These are phyloP conservation scores for Kryptolebias ocellatus DNA, from an alignment of 2,797 vertebrate species.

Conservation along the genomic window DNA sequence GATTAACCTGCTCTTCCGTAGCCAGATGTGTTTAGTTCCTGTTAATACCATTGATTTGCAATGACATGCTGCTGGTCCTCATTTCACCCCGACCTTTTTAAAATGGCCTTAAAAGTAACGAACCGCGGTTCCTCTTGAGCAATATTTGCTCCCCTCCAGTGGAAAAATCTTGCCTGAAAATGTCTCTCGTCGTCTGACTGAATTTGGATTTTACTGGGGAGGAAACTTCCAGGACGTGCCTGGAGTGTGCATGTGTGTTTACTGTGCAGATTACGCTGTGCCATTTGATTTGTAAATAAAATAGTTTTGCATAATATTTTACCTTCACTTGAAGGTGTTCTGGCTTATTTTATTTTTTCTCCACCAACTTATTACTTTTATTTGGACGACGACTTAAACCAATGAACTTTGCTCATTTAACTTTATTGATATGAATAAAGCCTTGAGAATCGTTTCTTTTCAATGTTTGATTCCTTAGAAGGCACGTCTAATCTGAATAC, in stretches of 20 bases:
- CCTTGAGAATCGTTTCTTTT: too few relatives aligned
- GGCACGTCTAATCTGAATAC: too few relatives aligned
- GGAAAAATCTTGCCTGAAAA: slow-evolving; percentile 83
- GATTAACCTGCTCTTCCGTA: slow-evolving; percentile 65
- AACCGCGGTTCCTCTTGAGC: slow-evolving; percentile 88
- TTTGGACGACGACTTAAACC: background rate
- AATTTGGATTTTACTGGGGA: slow-evolving; percentile 79
- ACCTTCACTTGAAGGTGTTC: slow-evolving; percentile 16
- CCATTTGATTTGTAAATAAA: slow-evolving; percentile 99
- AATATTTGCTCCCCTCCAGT: slow-evolving; percentile 90
- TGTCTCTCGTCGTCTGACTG: slow-evolving; percentile 84
- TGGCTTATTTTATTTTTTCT: background rate
- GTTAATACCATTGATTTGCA: slow-evolving; percentile 81
- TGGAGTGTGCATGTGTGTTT: slow-evolving; percentile 90
- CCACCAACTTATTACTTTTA: background rate
- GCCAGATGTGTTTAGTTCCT: slow-evolving; percentile 79
- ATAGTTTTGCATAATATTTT: slow-evolving; percentile 93
- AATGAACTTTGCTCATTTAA: too few relatives aligned
- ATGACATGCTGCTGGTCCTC: slow-evolving; percentile 82
- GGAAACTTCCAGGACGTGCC: slow-evolving; percentile 83
- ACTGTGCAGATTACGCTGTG: slow-evolving; percentile 92
- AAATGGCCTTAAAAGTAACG: slow-evolving; percentile 92
- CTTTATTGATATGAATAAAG: too few relatives aligned
- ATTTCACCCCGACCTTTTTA: slow-evolving; percentile 78
- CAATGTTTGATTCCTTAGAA: too few relatives aligned